phyloP scores from a whole-genome alignment of 2,888 invertebrate species.

The Agonum fuliginosum region DNA sequence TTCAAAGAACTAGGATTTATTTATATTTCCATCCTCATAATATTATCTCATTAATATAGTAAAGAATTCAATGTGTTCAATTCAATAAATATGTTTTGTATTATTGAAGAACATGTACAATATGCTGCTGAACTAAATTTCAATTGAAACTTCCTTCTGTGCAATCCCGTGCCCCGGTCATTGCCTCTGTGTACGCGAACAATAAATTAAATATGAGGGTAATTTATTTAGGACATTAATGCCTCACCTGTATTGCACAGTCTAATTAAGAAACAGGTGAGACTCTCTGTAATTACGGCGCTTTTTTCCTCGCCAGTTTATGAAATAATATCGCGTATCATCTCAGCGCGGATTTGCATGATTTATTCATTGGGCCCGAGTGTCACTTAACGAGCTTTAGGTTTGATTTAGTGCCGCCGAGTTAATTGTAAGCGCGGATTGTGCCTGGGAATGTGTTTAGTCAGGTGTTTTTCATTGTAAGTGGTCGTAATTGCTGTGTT shows the following conservation, averaged over 20 bases:
- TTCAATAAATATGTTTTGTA: too few species aligned
- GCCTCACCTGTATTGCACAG: slow-evolving; percentile 47
- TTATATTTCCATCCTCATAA: too few species aligned
- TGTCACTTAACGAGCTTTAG: slow-evolving; percentile 27
- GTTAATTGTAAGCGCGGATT: slow-evolving; percentile 17
- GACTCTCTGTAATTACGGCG: slow-evolving; percentile 8
- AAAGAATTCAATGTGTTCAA: too few species aligned
- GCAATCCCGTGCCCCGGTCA: neutral
- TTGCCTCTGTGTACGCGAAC: neutral
- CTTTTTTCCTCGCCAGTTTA: neutral
- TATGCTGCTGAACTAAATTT: too few species aligned
- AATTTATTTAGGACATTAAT: slow-evolving; percentile 51
- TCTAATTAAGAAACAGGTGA: slow-evolving; percentile 47
- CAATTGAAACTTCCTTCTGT: too few species aligned
- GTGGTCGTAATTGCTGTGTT: slow-evolving; percentile 1
- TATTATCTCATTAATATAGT: too few species aligned
- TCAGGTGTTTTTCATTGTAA: slow-evolving; percentile 33
- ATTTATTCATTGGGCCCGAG: slow-evolving; percentile 21
- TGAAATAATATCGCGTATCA: slow-evolving; percentile 9
- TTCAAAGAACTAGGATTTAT: too few species aligned
- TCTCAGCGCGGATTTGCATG: slow-evolving; percentile 4
- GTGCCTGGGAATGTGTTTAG: slow-evolving; percentile 31
- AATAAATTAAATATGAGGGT: slow-evolving; percentile 57
- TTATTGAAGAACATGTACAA: too few species aligned
- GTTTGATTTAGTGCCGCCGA: slow-evolving; percentile 21